Evolutionary conservation across 2,888 invertebrate genomes (phyloP).

Genomic region (Caenorhabditis sp.): DNA sequence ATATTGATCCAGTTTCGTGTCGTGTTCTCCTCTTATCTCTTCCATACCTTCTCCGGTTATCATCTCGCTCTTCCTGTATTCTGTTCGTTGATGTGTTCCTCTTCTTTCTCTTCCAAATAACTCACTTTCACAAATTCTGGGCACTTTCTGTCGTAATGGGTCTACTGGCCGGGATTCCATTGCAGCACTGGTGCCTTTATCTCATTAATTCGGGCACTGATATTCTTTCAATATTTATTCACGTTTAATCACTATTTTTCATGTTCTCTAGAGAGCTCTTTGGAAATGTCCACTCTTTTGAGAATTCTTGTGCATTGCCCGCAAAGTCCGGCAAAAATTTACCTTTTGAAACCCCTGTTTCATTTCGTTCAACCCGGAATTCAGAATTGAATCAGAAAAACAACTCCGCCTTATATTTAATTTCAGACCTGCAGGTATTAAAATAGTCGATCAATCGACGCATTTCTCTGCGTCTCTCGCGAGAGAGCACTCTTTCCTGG

Average conservation of each 20-base stretch:
- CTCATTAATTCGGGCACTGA: slow-evolving; percentile 8
- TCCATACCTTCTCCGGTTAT: slow-evolving; percentile 8
- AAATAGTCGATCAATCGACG: too few species aligned
- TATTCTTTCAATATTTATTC: not conserved
- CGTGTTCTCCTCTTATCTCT: not conserved
- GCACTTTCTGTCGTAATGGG: slow-evolving; percentile 33
- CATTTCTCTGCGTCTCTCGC: too few species aligned
- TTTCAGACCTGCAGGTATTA: too few species aligned
- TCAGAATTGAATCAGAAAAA: too few species aligned
- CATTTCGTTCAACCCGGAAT: too few species aligned
- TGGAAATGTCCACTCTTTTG: too few species aligned
- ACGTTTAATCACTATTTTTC: too few species aligned
- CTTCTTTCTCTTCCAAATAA: slow-evolving; percentile 17
- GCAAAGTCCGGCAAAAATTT: too few species aligned
- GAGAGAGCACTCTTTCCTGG: too few species aligned
- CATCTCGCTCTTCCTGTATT: not conserved
- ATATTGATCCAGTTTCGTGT: slow-evolving; percentile 44
- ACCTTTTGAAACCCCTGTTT: too few species aligned
- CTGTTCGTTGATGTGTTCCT: slow-evolving; percentile 2
- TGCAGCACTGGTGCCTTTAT: slow-evolving; percentile 28
- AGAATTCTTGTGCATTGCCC: not conserved
- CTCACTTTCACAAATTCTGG: not conserved
- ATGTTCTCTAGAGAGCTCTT: too few species aligned
- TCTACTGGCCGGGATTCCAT: slow-evolving; percentile 53
- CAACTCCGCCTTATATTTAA: too few species aligned